Evolutionary conservation across 2,888 invertebrate species (phyloP), one percentile per base, ranked within the genome.

Genomic region (Ochropleura plecta): DNA sequence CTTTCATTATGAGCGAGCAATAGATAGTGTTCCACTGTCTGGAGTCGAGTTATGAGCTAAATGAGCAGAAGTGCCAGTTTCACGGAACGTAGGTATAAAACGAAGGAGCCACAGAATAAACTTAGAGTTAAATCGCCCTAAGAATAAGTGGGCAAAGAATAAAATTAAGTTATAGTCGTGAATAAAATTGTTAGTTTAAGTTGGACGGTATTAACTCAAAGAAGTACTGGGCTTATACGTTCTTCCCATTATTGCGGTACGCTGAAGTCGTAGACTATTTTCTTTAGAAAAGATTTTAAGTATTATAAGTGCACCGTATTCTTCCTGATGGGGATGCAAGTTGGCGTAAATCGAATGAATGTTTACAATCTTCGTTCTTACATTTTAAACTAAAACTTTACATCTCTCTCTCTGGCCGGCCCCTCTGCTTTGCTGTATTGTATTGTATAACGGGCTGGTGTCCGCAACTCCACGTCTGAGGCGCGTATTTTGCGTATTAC

Each of bases 101-200:
- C 69, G 63, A 65, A 81, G 73, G 79, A 79, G 70, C 76, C 84
- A 72, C 81, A 84, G 81, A 86, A 85, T 86, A 86, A 86, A 87
- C 85, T 83, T 30, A 8, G 77, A 89, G 88, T 85, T 84, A 85
- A 88, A 88, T 86, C 78, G 81, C 48, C 55, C 76, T 79, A 73
- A 83, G 86, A 86, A 86, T 84, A 78, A 81, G 71, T 82, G 76
- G 60, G 59, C 83, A 88, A 84, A 86, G 88, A 88, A 81, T 72
- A 83, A 85, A 78, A 85, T 67, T 71, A 78, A 82, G 70, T 82
- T 78, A 65, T 60, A 70, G 42, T 70, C 70, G 40, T 68, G 76
- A 85, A 78, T 75, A 78, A 79, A 85, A 79, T 70, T 75, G 79
- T 73, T 68, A 69, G 51, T 74, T 79, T 78, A 81, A 85, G 70